Evolutionary conservation across 2,797 vertebrate species (phyloP).

Genomic region (Gymnoscopelus microlampas): DNA sequence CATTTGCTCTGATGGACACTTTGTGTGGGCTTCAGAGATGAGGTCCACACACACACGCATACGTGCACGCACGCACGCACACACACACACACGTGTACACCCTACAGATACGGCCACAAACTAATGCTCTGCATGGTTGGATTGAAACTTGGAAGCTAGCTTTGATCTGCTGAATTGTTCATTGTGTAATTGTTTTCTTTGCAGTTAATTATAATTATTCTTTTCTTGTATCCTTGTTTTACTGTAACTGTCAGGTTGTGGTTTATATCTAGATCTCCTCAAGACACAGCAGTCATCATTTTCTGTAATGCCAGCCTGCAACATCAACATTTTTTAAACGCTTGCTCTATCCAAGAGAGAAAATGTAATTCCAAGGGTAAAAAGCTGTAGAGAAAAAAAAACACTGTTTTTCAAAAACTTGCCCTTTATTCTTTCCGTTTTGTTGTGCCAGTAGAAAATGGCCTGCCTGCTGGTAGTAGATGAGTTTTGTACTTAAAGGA

Average conservation of each 20-base stretch:
- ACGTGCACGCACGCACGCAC: not conserved
- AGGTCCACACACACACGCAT: conserved; percentile 16
- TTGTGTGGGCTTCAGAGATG: conserved; percentile 57
- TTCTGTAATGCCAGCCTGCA: conserved; percentile 10
- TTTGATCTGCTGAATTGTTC: conserved; percentile 17
- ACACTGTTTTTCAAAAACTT: not conserved
- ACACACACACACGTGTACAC: not conserved
- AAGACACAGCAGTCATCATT: conserved; percentile 13
- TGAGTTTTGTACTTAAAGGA: conserved; percentile 58
- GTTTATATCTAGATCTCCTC: not conserved
- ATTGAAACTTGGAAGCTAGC: not conserved
- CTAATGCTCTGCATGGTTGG: not conserved
- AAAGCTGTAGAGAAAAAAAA: conserved; percentile 33
- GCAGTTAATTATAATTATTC: conserved; percentile 37
- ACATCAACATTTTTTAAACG: conserved; percentile 55
- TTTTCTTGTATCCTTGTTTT: not conserved
- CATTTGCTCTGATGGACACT: conserved; percentile 54
- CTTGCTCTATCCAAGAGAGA: conserved; percentile 46
- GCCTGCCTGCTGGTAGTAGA: conserved; percentile 52
- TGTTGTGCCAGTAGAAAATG: conserved; percentile 51
- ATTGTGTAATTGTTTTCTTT: conserved; percentile 33
- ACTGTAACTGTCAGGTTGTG: conserved; percentile 21
- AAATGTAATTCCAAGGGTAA: conserved; percentile 51
- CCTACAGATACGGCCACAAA: conserved; percentile 8
- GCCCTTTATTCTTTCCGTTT: conserved; percentile 49